These are phyloP conservation scores for Salvelinus fontinalis DNA, from an alignment of 2,113 vertebrate genomes.

Conservation along the genomic window DNA sequence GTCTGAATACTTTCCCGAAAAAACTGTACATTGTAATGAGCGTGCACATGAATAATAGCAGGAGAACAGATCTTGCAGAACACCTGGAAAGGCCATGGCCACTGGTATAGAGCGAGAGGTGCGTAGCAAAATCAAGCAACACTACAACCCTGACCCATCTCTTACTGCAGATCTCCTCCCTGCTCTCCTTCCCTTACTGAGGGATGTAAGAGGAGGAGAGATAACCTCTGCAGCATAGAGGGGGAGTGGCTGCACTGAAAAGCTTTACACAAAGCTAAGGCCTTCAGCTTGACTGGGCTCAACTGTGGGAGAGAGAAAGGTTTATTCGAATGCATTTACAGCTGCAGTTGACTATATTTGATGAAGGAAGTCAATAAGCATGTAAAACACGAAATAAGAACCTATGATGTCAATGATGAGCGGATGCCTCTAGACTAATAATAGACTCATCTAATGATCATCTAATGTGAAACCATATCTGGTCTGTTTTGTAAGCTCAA, in stretches of 20 bases:
- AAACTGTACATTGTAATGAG: not conserved
- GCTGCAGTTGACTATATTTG: not conserved
- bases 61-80: not conserved
- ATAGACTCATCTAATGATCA: too few relatives aligned
- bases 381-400: not conserved
- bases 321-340: not conserved
- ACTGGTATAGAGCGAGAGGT: not conserved
- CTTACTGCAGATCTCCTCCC: not conserved
- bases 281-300: not conserved
- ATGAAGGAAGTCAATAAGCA: not conserved
- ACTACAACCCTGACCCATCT: not conserved
- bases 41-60: not conserved
- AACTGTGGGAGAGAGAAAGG: not conserved
- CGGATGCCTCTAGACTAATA: not conserved
- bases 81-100: not conserved
- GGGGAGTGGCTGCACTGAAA: slow-evolving; percentile 3
- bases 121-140: not conserved
- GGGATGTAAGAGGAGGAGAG: not conserved
- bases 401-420: not conserved
- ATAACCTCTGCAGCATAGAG: not conserved
- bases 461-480: not conserved
- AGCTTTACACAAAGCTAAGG: not conserved
- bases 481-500: not conserved
- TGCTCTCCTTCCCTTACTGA: not conserved
- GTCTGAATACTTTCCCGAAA: too few relatives aligned